Base-by-base conservation (phyloP, 2,888 invertebrate species). In the Meteorus cinctellus region DNA sequence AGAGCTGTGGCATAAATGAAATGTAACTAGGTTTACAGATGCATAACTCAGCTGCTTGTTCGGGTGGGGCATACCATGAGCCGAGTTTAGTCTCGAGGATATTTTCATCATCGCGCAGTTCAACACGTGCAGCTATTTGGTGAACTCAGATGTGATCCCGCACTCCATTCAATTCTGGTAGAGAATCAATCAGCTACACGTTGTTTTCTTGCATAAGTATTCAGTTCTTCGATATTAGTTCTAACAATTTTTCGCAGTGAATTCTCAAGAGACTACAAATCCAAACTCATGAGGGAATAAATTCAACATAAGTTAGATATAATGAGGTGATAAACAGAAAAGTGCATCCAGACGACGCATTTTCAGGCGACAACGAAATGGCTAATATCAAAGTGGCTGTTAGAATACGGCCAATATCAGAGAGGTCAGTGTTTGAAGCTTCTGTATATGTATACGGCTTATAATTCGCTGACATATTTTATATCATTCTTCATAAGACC, bases 331-430 rank as follows among this genome's bases (percentile, higher is more conserved):
- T 65, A 71, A 29, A 24, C 10, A 60, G 10, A 60, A 14, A 55
- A 41, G 48, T 72, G 59, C 55, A 66, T 55, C 19, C 66, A 19
- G 24, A 31, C 34, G n/a, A 65, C 67, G 48, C 3, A 48, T 36
- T 70, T 69, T 24, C 12, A 72, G 45, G 66, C 62, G 67, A 77
- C 70, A 78, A 82, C 82, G 82, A 82, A 79, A 93, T 93, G 93
- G 92, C 92, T 55, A 92, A 92, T 81, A 92, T 94, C 72, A 93
- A 93, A 86, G 92, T 94, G 83, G 93, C 92, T 24, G 91, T 94
- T 71, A 90, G 94, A 82, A 91, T 94, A 36, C 90, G 94, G 80
- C 94, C 94, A 16, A 91, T 94, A 84, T 93, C 93, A 29, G 91
- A 92, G 80, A 92, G 92, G 94, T 93, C 89, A 90, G 91, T 84